These are phyloP conservation scores for Cephus rjabovi DNA, from an alignment of 2,888 invertebrate species.

Conservation along the genomic window DNA sequence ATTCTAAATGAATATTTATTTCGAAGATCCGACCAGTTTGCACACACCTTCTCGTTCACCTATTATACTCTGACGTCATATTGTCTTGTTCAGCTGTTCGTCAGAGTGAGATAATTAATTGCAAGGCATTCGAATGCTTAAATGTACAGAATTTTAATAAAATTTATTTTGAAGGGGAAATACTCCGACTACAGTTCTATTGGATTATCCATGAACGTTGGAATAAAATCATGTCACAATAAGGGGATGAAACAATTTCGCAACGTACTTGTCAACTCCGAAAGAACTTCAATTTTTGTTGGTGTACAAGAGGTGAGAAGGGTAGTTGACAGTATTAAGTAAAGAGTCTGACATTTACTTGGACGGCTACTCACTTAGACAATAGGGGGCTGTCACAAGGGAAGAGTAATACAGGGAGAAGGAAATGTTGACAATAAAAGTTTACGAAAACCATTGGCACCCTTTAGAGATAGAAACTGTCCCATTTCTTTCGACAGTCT, in stretches of 20 bases:
- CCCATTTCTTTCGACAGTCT: not conserved
- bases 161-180: not conserved
- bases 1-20: not conserved
- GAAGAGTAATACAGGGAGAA: not conserved
- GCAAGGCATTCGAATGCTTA: not conserved
- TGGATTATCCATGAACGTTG: not conserved
- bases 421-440: not conserved
- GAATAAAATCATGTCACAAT: not conserved
- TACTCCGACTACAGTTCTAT: not conserved
- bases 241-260: not conserved
- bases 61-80: no score
- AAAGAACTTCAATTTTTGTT: not conserved
- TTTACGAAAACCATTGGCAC: not conserved
- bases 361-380: not conserved
- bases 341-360: not conserved
- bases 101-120: not conserved
- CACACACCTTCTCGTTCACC: not conserved
- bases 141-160: not conserved
- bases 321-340: not conserved
- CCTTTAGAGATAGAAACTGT: not conserved
- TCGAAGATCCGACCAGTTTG: not conserved
- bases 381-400: not conserved
- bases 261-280: not conserved
- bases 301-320: not conserved
- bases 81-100: not conserved